Evolutionary conservation across 2,113 vertebrate genomes (phyloP), one percentile per base, ranked within the genome.

Genomic region (Apistogramma diplotaenia): DNA sequence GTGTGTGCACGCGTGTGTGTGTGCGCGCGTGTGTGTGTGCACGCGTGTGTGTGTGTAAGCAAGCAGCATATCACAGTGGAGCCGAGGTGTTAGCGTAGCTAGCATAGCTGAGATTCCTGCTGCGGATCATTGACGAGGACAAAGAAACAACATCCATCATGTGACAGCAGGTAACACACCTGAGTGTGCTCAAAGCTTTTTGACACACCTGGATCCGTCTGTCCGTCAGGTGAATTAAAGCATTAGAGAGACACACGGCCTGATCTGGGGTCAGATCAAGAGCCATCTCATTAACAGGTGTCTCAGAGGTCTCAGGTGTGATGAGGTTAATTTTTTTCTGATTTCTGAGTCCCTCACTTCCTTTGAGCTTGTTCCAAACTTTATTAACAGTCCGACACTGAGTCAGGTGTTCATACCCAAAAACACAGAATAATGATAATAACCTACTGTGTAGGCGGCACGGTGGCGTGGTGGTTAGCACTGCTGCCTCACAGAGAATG

Each of bases 81-180:
- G 76, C 60, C 33, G 4, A 21, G n/a, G 51, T 37, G 65, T 71
- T 62, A 74, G 74, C 53, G 2, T 25, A n/a, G 58, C 15, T 76
- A 65, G 79, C 74, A 46, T 87, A 74, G 75, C 80, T 83, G 73
- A 78, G 85, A 91, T 89, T 91, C 91, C 81, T 78, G 86, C 73
- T 72, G 60, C 6, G 89, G 86, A 87, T 92, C 89, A 87, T 72
- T 82, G 84, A 76, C 4, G 8, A 76, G 76, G 79, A 88, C 78
- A 86, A 15, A 83, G 77, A 76, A 84, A 88, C 84, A 85, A 46
- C 77, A 92, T 92, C 89, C 79, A 86, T 92, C 91, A 89, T 86
- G 87, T 84, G 87, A 85, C 78, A 15, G 29, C 83, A 57, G 83
- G 54, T 57, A 53, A 78, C 51, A 77, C 85, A 79, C 54, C 81